A percentile compares a stretch with the other conserved stretches of the same genome.
These are phyloP conservation scores for Xestia rhomboidea DNA, from an alignment of 2,888 invertebrate genomes.

Conservation along the genomic window DNA sequence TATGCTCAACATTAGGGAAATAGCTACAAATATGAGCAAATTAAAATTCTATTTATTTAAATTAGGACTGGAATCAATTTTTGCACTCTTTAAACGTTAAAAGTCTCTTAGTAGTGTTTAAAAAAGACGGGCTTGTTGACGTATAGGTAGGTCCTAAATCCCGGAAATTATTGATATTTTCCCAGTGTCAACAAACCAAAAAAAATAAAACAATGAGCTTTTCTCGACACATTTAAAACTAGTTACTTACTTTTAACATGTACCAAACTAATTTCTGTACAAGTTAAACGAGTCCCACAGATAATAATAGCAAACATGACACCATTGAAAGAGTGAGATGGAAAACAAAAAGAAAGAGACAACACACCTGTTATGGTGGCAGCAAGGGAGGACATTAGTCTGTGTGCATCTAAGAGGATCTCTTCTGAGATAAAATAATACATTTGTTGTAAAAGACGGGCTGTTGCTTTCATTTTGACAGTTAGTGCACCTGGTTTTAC, in stretches of 20 bases:
- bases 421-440: constrained; percentile 49
- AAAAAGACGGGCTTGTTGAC: not conserved
- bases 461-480: constrained; percentile 43
- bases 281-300: constrained; percentile 70
- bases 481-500: constrained; percentile 42
- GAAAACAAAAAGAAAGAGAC: constrained; percentile 58
- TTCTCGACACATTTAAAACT: not conserved
- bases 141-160: not conserved
- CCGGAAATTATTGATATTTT: not conserved
- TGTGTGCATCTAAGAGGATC: constrained; percentile 39
- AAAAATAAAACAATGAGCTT: not conserved
- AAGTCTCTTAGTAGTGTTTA: not conserved
- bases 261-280: constrained; percentile 66
- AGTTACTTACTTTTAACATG: constrained; percentile 31
- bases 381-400: constrained; percentile 49
- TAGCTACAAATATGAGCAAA: not conserved
- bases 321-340: constrained; percentile 64
- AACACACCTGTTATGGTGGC: constrained; percentile 46
- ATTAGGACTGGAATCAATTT: not conserved
- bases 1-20: not conserved
- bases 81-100: not conserved
- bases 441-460: constrained; percentile 36
- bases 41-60: not conserved
- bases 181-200: not conserved
- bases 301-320: constrained; percentile 71